Evolutionary conservation across 2,888 invertebrate species (phyloP).

Genomic region (Thecocarcelia acutangulata): DNA sequence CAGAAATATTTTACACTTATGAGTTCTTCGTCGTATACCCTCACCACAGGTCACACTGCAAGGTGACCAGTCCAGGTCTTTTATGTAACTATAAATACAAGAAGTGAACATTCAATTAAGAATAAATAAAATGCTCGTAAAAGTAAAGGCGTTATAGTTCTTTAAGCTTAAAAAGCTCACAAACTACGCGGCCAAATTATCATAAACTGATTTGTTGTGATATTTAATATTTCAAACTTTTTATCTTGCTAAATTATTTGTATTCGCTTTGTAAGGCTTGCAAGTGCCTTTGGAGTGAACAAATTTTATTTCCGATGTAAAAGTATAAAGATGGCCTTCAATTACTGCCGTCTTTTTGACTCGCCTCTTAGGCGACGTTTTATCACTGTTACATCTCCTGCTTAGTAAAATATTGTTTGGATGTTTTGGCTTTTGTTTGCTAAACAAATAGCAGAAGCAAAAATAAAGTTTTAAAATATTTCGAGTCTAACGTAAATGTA

Average conservation of each 20-base stretch:
- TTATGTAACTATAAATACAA: slow-evolving; percentile 88
- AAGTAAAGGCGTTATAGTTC: too few species aligned
- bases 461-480: background rate
- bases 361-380: slow-evolving; percentile 75
- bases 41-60: slow-evolving; percentile 96
- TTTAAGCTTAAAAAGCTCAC: too few species aligned
- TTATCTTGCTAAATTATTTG: background rate
- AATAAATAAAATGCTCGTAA: background rate
- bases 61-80: slow-evolving; percentile 93
- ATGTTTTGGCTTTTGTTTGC: background rate
- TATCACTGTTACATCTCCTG: slow-evolving; percentile 64
- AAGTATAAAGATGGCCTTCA: slow-evolving; percentile 33
- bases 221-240: too few species aligned
- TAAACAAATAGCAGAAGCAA: slow-evolving; percentile 6
- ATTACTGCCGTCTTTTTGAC: slow-evolving; percentile 75
- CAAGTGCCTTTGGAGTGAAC: too few species aligned
- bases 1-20: slow-evolving; percentile 96
- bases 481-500: too few species aligned
- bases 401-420: background rate
- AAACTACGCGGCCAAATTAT: too few species aligned
- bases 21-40: slow-evolving; percentile 91
- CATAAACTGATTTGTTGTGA: too few species aligned
- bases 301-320: too few species aligned
- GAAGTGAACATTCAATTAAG: background rate
- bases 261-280: too few species aligned